Evolutionary conservation across 2,797 vertebrate genomes (phyloP).

Genomic region (Mastacembelus armatus): DNA sequence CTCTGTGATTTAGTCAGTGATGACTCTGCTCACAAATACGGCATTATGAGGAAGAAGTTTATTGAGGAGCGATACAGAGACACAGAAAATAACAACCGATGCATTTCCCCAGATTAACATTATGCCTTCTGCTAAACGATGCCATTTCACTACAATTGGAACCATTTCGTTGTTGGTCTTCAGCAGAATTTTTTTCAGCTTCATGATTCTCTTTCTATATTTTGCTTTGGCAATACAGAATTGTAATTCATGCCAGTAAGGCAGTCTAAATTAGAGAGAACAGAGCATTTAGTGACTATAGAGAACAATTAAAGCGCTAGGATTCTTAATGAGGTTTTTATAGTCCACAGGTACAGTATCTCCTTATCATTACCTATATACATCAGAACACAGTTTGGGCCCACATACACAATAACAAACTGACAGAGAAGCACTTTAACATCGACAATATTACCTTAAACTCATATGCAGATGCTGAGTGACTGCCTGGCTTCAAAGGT

Average conservation of each 20-base stretch:
- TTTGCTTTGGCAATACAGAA: slow-evolving; percentile 86
- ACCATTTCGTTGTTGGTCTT: slow-evolving; percentile 52
- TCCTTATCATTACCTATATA: slow-evolving; percentile 82
- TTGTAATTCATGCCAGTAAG: slow-evolving; percentile 81
- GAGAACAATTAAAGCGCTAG: slow-evolving; percentile 82
- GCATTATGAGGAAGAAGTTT: slow-evolving; percentile 80
- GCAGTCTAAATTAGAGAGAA: slow-evolving; percentile 80
- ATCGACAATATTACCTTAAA: slow-evolving; percentile 76
- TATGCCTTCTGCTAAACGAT: slow-evolving; percentile 69
- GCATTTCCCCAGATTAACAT: slow-evolving; percentile 76
- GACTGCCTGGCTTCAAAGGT: slow-evolving; percentile 35
- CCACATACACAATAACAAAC: slow-evolving; percentile 83
- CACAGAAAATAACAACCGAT: slow-evolving; percentile 83
- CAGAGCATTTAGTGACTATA: slow-evolving; percentile 79
- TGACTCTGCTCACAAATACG: slow-evolving; percentile 34
- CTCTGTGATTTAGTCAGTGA: slow-evolving; percentile 3
- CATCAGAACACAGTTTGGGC: slow-evolving; percentile 83
- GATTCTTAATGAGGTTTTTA: slow-evolving; percentile 79
- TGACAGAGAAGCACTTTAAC: slow-evolving; percentile 83
- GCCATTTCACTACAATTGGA: slow-evolving; percentile 61
- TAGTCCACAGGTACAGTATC: slow-evolving; percentile 78
- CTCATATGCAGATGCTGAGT: slow-evolving; percentile 69
- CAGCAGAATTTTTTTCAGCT: slow-evolving; percentile 38
- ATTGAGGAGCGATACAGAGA: slow-evolving; percentile 84
- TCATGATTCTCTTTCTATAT: slow-evolving; percentile 71